Evolutionary conservation across 2,888 invertebrate genomes (phyloP).

Genomic region (Oasisia sp.): DNA sequence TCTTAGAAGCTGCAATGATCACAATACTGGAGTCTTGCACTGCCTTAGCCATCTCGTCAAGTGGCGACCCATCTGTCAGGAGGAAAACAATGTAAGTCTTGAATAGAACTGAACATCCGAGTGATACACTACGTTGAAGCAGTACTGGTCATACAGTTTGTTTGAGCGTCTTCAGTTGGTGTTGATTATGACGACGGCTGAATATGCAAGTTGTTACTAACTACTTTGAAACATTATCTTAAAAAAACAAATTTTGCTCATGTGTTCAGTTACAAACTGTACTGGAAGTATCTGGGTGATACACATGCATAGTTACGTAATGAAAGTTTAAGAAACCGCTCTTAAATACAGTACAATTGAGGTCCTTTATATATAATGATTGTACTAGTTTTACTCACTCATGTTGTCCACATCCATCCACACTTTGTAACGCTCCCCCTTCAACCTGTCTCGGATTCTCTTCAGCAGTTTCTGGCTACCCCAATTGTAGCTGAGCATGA

Average conservation of each 20-base stretch:
- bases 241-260: no score
- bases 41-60: slow-evolving; percentile 61
- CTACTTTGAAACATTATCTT: no score
- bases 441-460: slow-evolving; percentile 48
- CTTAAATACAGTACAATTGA: no score
- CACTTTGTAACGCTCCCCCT: slow-evolving; percentile 56
- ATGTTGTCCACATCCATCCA: slow-evolving; percentile 64
- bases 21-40: slow-evolving; percentile 61
- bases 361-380: no score
- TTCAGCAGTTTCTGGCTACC: slow-evolving; percentile 50
- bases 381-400: slow-evolving; percentile 34
- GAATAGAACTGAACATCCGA: neutral
- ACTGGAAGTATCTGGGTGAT: no score
- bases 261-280: no score
- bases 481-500: slow-evolving; percentile 61
- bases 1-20: slow-evolving; percentile 59
- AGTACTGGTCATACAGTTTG: neutral
- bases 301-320: no score
- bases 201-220: no score
- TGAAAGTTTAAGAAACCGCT: no score
- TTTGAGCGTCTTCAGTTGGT: neutral
- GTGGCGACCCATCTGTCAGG: slow-evolving; percentile 51
- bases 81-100: neutral
- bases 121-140: neutral
- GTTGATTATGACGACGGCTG: no score